Conservation (phyloP, 1,140 invertebrate species). For the Heliconius eleuchia region DNA sequence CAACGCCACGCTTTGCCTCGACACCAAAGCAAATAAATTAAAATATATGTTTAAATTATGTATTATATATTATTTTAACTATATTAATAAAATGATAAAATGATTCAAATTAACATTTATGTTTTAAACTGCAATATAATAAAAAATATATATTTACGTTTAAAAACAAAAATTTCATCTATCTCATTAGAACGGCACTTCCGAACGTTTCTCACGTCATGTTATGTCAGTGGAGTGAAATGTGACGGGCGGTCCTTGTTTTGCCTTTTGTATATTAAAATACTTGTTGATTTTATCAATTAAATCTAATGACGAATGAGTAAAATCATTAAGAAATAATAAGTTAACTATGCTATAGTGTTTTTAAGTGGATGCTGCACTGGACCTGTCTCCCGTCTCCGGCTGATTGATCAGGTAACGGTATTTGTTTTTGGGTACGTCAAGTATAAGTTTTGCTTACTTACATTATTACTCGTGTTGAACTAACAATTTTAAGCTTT, state of each 20-base stretch:
- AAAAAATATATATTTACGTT: not conserved
- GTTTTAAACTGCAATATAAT: not conserved
- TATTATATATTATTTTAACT: not conserved
- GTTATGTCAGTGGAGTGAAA: slow-evolving; percentile 60
- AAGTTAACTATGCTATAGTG: slow-evolving; percentile 60
- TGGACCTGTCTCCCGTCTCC: slow-evolving; percentile 43
- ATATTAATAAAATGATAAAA: no score
- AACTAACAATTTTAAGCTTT: not conserved
- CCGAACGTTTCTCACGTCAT: slow-evolving; percentile 53
- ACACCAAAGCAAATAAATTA: no score
- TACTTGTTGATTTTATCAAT: slow-evolving; percentile 73
- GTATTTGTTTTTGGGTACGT: slow-evolving; percentile 77
- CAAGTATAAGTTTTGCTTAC: slow-evolving; percentile 16
- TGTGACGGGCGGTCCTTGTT: slow-evolving; percentile 73
- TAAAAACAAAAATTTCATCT: not conserved
- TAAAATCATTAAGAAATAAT: slow-evolving; percentile 46
- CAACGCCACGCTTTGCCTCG: no score
- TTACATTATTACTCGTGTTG: not conserved
- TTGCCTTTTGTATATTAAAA: slow-evolving; percentile 61
- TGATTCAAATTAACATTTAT: not conserved
- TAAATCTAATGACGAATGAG: slow-evolving; percentile 60
- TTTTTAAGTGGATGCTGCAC: slow-evolving; percentile 45
- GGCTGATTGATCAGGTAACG: slow-evolving; percentile 71
- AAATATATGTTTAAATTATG: not conserved
- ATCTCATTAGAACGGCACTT: slow-evolving; percentile 18